These are phyloP conservation scores for Calameuta filiformis DNA, from an alignment of 2,888 invertebrate species.

Conservation along the genomic window DNA sequence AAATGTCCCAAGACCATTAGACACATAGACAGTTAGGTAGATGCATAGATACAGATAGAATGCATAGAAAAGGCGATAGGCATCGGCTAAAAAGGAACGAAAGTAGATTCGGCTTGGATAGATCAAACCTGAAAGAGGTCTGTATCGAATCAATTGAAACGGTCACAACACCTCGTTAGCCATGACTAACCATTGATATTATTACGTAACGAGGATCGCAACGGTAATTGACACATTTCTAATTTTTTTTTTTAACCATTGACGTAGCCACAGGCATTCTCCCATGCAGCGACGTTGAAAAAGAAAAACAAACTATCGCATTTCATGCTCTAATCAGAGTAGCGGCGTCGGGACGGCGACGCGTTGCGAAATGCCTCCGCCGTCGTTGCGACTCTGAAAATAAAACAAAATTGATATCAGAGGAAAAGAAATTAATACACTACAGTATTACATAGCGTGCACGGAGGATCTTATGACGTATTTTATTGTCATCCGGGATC, in stretches of 20 bases:
- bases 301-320: not conserved
- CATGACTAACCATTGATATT: conserved; percentile 15
- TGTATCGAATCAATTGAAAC: conserved; percentile 12
- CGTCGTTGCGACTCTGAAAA: not conserved
- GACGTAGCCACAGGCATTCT: not conserved
- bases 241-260: not conserved
- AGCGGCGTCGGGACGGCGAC: not conserved
- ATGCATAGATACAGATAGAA: not conserved
- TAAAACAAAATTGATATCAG: no score
- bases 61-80: not conserved
- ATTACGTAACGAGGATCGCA: conserved; percentile 7
- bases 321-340: not conserved
- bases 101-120: not conserved
- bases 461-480: not conserved
- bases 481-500: not conserved
- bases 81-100: not conserved
- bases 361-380: not conserved
- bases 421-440: not conserved
- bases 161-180: conserved; percentile 17
- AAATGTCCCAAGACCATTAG: not conserved
- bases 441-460: not conserved
- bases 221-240: conserved; percentile 4
- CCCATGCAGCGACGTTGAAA: not conserved
- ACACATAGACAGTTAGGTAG: not conserved
- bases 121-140: not conserved